phyloP scores from a whole-genome alignment of 2,888 invertebrate genomes.

The Marasmarcha lunaedactyla region DNA sequence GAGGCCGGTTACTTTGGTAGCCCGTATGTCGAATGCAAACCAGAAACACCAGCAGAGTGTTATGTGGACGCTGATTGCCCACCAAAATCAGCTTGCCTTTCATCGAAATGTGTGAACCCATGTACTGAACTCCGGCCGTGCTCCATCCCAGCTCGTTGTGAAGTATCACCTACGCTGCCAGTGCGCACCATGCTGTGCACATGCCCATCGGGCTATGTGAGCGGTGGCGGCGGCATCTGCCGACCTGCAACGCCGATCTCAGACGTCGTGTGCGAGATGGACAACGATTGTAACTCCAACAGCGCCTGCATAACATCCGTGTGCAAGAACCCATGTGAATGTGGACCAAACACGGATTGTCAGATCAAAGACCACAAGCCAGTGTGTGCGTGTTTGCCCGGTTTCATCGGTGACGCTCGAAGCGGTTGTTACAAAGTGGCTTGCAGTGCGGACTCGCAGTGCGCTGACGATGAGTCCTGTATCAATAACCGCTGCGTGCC shows the following conservation, averaged over 20 bases:
- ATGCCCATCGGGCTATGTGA: constrained; percentile 89
- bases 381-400: constrained; percentile 85
- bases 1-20: constrained; percentile 81
- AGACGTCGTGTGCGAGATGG: constrained; percentile 77
- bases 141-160: constrained; percentile 81
- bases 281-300: constrained; percentile 82
- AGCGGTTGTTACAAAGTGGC: constrained; percentile 82
- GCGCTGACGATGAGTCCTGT: constrained; percentile 86
- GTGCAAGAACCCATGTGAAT: constrained; percentile 87
- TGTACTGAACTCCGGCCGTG: constrained; percentile 85
- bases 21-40: constrained; percentile 83
- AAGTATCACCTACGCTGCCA: constrained; percentile 84
- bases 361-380: constrained; percentile 87
- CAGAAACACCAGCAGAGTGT: constrained; percentile 81
- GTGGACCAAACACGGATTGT: constrained; percentile 88
- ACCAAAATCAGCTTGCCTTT: constrained; percentile 82
- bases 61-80: constrained; percentile 86
- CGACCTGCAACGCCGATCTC: constrained; percentile 76
- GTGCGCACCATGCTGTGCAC: constrained; percentile 91
- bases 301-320: constrained; percentile 84
- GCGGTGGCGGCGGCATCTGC: constrained; percentile 86
- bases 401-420: constrained; percentile 88
- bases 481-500: constrained; percentile 85
- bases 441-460: constrained; percentile 81
- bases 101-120: constrained; percentile 85